Percentiles rank a stretch among this genome's conserved stretches.
These are phyloP conservation scores for Hoplostethus mediterraneus DNA, from an alignment of 2,797 vertebrate genomes.

Conservation along the genomic window DNA sequence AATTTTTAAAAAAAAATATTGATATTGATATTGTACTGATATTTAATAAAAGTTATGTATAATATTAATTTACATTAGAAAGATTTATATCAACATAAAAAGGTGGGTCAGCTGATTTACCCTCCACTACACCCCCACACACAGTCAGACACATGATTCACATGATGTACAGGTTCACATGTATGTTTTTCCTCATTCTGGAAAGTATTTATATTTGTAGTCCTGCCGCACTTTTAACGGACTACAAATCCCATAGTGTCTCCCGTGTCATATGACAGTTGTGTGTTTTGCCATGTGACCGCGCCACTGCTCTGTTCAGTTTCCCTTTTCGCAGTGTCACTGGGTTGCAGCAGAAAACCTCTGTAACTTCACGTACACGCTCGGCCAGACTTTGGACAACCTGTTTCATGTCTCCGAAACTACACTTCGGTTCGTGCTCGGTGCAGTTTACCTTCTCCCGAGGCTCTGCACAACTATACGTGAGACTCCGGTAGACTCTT, in stretches of 20 bases:
- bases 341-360: constrained; percentile 29
- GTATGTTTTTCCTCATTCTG: too few relatives aligned
- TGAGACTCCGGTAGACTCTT: constrained; percentile 22
- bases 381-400: neutral
- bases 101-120: too few relatives aligned
- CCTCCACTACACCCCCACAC: too few relatives aligned
- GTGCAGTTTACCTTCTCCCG: neutral
- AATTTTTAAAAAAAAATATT: too few relatives aligned
- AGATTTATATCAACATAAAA: too few relatives aligned
- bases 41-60: too few relatives aligned
- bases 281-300: constrained; percentile 80
- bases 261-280: constrained; percentile 70
- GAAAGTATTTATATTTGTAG: neutral
- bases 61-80: too few relatives aligned
- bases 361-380: neutral
- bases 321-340: constrained; percentile 59
- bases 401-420: neutral
- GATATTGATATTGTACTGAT: too few relatives aligned
- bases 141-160: too few relatives aligned
- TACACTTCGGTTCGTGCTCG: neutral
- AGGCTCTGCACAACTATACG: constrained; percentile 17
- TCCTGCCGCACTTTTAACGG: neutral
- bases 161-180: too few relatives aligned
- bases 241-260: constrained; percentile 68
- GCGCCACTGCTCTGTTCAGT: constrained; percentile 29